A percentile compares a stretch with the other conserved stretches of the same genome.
phyloP scores from a whole-genome alignment of 2,888 invertebrate species.

The Sphinx pinastri region DNA sequence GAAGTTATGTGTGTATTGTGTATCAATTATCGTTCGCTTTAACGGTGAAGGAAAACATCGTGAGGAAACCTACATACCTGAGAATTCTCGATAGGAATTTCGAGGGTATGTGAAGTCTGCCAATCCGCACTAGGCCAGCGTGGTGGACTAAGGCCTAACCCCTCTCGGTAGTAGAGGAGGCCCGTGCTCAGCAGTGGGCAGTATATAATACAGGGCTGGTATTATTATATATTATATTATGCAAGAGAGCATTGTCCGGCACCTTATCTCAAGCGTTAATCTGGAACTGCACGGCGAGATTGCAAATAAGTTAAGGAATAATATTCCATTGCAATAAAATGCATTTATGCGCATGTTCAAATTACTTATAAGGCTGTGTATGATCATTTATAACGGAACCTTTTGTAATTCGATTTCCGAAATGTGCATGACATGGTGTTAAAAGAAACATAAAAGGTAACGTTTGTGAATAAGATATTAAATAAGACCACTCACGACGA shows the following conservation, averaged over 20 bases:
- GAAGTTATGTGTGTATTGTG: no score
- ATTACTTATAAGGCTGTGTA: background rate
- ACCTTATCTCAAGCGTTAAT: constrained; percentile 46
- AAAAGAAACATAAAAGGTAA: background rate
- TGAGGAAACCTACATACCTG: no score
- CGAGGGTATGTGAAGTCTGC: no score
- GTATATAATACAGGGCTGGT: no score
- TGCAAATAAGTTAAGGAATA: constrained; percentile 47
- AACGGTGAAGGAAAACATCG: no score
- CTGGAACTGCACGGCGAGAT: constrained; percentile 44
- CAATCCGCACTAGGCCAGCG: no score
- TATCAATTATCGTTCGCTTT: no score
- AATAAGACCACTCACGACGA: background rate
- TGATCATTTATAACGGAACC: background rate
- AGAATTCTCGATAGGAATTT: no score
- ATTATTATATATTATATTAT: no score
- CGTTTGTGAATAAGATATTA: background rate
- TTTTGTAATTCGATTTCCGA: background rate
- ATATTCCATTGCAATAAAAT: constrained; percentile 34
- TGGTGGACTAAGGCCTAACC: no score
- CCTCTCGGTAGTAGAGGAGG: no score
- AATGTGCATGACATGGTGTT: background rate
- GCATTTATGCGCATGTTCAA: constrained; percentile 14
- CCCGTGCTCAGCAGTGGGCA: no score
- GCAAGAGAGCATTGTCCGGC: constrained; percentile 57